Evolutionary conservation across 2,888 invertebrate species (phyloP).

Genomic region (Drosophila fulvimacula): DNA sequence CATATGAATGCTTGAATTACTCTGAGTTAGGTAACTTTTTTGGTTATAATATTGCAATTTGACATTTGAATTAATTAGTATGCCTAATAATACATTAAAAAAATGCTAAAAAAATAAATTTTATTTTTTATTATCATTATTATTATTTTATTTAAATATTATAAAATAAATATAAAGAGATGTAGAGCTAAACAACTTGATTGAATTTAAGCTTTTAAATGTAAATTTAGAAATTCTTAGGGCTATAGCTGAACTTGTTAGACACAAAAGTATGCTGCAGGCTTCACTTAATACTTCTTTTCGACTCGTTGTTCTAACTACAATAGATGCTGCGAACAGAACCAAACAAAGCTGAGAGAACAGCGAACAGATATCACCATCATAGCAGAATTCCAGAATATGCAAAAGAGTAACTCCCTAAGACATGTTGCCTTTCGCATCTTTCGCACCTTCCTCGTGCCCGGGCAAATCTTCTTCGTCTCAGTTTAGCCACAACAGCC

Average conservation of each 20-base stretch:
- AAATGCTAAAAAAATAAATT: no score
- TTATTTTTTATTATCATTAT: no score
- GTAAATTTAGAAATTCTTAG: neutral
- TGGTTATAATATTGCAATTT: accelerated
- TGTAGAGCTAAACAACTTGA: neutral
- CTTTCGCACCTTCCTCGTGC: conserved; percentile 19
- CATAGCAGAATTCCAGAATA: neutral
- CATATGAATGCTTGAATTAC: no score
- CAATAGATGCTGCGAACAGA: neutral
- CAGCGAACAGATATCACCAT: neutral
- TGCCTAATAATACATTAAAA: no score
- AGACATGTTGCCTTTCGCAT: neutral
- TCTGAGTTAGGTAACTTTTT: neutral
- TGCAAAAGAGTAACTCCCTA: neutral
- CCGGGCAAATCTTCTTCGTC: conserved; percentile 14
- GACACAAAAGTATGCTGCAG: no score
- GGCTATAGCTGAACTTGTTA: neutral
- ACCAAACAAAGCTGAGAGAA: neutral
- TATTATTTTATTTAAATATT: no score
- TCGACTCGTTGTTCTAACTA: neutral
- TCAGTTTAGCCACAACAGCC: conserved; percentile 53
- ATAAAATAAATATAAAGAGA: neutral
- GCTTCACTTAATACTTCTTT: neutral
- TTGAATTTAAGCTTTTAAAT: neutral
- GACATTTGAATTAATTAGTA: neutral